A percentile compares a stretch with the other conserved stretches of the same genome.
phyloP scores from a whole-genome alignment of 2,797 vertebrate genomes.

The Tenualosa ilisha region DNA sequence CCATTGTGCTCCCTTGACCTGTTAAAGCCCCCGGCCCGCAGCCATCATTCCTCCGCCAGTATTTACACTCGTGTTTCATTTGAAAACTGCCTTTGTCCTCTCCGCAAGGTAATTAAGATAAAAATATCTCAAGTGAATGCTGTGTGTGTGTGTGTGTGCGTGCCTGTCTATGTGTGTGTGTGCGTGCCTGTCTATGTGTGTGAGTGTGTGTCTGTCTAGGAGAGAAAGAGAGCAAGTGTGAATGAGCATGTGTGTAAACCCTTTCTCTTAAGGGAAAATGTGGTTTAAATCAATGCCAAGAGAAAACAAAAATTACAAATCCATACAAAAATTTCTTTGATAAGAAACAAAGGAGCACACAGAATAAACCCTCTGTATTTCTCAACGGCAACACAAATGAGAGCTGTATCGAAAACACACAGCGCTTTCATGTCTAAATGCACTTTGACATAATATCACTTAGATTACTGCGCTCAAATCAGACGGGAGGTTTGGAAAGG shows the following conservation, averaged over 20 bases:
- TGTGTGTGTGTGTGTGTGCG: not conserved
- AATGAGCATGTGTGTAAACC: not conserved
- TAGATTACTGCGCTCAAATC: not conserved
- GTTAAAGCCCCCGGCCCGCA: conserved; percentile 45
- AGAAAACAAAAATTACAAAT: conserved; percentile 51
- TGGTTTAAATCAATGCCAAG: conserved; percentile 49
- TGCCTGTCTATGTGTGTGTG: not conserved
- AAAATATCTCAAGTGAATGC: conserved; percentile 46
- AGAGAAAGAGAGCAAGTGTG: conserved; percentile 30
- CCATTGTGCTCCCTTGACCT: conserved; percentile 50
- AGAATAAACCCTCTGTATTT: not conserved
- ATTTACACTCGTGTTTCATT: conserved; percentile 52
- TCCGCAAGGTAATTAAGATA: conserved; percentile 52
- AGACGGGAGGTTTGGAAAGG: not conserved
- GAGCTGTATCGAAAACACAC: not conserved
- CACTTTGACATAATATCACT: not conserved
- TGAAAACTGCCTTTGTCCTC: conserved; percentile 45
- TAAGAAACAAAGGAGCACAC: conserved; percentile 19
- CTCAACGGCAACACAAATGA: not conserved
- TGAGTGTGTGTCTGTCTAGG: not conserved
- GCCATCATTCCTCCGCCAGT: conserved; percentile 46
- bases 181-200: not conserved
- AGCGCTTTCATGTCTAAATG: not conserved
- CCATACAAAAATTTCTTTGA: conserved; percentile 39
- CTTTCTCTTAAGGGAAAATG: conserved; percentile 37